phyloP scores from a whole-genome alignment of 2,888 invertebrate species.

The Drosophila mulleri region DNA sequence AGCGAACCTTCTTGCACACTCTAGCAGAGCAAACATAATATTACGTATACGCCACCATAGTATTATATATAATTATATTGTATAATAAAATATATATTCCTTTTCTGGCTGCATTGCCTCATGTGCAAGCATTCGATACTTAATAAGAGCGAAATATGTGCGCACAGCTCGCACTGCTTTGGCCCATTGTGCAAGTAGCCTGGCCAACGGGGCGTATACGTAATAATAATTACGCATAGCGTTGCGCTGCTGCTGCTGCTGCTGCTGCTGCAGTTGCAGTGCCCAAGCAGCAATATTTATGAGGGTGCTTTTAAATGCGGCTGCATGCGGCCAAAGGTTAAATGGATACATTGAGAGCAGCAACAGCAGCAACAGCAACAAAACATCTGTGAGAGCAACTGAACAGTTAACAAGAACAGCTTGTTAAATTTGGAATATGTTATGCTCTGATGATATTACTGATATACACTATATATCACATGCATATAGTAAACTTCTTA shows the following conservation, averaged over 20 bases:
- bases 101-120: background rate
- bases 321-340: conserved; percentile 27
- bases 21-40: background rate
- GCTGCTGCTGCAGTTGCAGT: background rate
- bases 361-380: background rate
- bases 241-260: conserved; percentile 25
- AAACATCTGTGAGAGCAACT: no score
- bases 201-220: conserved; percentile 65
- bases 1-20: background rate
- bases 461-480: no score
- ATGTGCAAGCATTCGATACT: background rate
- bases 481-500: no score
- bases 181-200: conserved; percentile 26
- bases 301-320: conserved; percentile 54
- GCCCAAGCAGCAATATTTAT: conserved; percentile 61
- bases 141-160: background rate
- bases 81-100: background rate
- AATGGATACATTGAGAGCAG: conserved; percentile 7
- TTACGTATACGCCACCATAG: background rate
- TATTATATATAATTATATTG: background rate
- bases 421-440: no score
- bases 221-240: conserved; percentile 71
- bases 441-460: no score
- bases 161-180: background rate
- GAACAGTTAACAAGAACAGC: no score